Base-by-base conservation (phyloP, 2,113 vertebrate species). In the Irena cyanogastra region DNA sequence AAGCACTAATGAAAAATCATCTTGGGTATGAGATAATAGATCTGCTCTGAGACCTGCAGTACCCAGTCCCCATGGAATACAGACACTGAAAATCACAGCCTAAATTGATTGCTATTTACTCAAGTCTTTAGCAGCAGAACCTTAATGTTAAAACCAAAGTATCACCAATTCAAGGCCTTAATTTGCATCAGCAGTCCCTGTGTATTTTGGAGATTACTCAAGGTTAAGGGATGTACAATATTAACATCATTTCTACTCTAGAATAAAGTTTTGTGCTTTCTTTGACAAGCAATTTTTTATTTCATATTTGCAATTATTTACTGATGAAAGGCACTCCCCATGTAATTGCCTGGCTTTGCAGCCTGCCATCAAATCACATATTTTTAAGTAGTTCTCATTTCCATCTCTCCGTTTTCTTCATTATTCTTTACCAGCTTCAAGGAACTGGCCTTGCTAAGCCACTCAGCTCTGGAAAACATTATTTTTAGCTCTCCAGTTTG, bases 1-100 rank as follows among this genome's bases (percentile, higher is more conserved):
- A 94, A 87, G 79, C 47, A 64, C 87, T 87, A 92, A 92, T 89
- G 69, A 92, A 92, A 96, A 90, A 86, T 86, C 94, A 64, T 87
- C 56, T 60, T 84, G 65, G 22, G 69, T 17, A 86, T 50, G 79
- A 95, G 79, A 80, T 92, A 94, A 94, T 89, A 92, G 61, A 18
- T 23, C 11, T 89, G n/a, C 50, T 59, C 27, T 59, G 69, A 95
- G 61, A 71, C 42, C 26, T 83, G 59, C 65, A 71, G 35, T 89
- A 39, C 33, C 42, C 41, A n/a, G 52, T 63, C 76, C 69, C 64
- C 35, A 21, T 5, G 60, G 91, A 84, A 78, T 68, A 52, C 33
- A 65, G 54, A 14, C 7, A 7, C 71, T 65, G 64, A 81, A 69
- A 89, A 81, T n/a, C 42, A 47, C 68, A 75, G 44, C 39, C 64